Percentiles rank a stretch among this genome's conserved stretches.
These are phyloP conservation scores for Rhinogobius similis DNA, from an alignment of 2,113 vertebrate species.

Conservation along the genomic window DNA sequence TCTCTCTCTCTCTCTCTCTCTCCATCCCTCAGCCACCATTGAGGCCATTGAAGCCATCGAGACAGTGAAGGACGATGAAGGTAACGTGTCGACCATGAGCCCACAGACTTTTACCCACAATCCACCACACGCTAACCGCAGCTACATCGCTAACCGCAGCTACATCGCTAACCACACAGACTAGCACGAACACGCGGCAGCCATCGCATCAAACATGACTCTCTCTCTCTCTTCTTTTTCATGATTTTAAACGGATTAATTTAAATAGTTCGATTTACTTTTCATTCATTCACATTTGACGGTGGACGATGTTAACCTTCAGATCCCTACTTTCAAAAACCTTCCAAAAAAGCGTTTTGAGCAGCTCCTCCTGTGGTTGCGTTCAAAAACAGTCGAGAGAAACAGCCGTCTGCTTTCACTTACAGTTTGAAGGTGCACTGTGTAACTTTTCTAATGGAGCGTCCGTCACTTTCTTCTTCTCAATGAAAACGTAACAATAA, in stretches of 20 bases:
- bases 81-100: conserved; percentile 67
- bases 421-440: too few relatives aligned
- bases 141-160: conserved; percentile 44
- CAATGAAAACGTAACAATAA: too few relatives aligned
- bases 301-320: too few relatives aligned
- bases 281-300: background rate
- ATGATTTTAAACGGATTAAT: background rate
- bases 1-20: conserved; percentile 24
- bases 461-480: too few relatives aligned
- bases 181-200: conserved; percentile 24
- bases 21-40: conserved; percentile 78
- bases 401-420: too few relatives aligned
- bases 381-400: too few relatives aligned
- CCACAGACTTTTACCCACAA: conserved; percentile 62
- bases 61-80: conserved; percentile 79
- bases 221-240: conserved; percentile 6
- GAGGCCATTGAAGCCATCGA: conserved; percentile 82
- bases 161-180: conserved; percentile 39
- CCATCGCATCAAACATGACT: conserved; percentile 35
- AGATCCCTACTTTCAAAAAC: too few relatives aligned
- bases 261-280: background rate
- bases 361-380: too few relatives aligned
- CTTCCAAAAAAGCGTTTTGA: too few relatives aligned
- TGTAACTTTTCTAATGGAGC: too few relatives aligned
- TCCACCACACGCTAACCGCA: conserved; percentile 59